phyloP scores from a whole-genome alignment of 1,140 invertebrate species.

The Mylabris phalerata region DNA sequence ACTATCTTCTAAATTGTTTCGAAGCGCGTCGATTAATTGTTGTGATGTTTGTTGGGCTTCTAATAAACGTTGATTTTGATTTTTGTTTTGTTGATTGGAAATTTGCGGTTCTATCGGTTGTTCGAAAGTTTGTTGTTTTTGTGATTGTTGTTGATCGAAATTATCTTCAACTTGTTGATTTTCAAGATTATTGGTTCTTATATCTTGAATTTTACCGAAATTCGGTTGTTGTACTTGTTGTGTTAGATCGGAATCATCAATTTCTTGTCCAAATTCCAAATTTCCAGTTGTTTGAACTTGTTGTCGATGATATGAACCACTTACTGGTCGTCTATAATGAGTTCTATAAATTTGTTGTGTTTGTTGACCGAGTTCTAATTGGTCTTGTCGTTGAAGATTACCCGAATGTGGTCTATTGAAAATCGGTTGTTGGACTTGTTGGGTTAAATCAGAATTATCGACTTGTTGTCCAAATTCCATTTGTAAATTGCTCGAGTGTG shows the following conservation, averaged over 20 bases:
- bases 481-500: background rate
- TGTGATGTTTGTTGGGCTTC: constrained; percentile 1
- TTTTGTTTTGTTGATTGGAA: background rate
- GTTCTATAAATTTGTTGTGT: constrained; percentile 2
- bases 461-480: background rate
- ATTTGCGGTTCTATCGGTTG: constrained; percentile 6
- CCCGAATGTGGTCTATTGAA: background rate
- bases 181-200: background rate
- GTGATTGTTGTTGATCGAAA: background rate
- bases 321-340: constrained; percentile 13
- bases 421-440: constrained; percentile 8
- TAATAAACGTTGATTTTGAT: background rate
- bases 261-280: background rate
- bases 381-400: background rate
- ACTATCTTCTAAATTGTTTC: background rate
- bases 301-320: constrained; percentile 12
- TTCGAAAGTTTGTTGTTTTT: background rate
- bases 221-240: constrained; percentile 7
- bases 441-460: constrained; percentile 9
- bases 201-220: background rate
- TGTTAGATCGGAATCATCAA: constrained; percentile 13
- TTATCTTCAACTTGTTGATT: background rate
- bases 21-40: background rate
- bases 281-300: constrained; percentile 3
- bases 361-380: background rate